A percentile compares a stretch with the other conserved stretches of the same genome.
Evolutionary conservation across 2,888 invertebrate genomes (phyloP).

Genomic region (Isoperla grammatica): DNA sequence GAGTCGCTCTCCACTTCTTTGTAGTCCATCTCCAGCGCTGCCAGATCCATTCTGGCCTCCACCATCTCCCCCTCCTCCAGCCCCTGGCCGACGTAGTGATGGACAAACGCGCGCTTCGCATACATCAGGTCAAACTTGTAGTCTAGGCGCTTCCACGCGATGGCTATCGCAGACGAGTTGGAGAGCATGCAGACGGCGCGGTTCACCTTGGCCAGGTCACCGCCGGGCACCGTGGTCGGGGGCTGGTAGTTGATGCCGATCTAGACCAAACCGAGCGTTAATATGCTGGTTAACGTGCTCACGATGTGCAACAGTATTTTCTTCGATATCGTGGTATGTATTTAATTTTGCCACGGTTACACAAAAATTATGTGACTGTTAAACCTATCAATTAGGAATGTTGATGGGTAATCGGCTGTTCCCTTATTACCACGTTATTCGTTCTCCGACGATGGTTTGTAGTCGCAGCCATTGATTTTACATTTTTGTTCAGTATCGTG

Average conservation of each 20-base stretch:
- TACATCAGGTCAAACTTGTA: conserved; percentile 55
- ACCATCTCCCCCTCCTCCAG: conserved; percentile 61
- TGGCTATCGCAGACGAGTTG: conserved; percentile 53
- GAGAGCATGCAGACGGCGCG: conserved; percentile 53
- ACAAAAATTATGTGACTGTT: too few relatives aligned
- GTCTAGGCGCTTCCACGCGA: conserved; percentile 52
- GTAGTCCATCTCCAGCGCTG: conserved; percentile 60
- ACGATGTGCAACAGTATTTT: too few relatives aligned
- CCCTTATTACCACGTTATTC: too few relatives aligned
- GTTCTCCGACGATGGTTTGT: too few relatives aligned
- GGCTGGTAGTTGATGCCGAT: conserved; percentile 43
- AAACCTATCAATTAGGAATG: too few relatives aligned
- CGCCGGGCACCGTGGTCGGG: conserved; percentile 47
- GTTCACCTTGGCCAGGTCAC: conserved; percentile 46
- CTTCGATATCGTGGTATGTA: too few relatives aligned
- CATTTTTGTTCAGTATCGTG: too few relatives aligned
- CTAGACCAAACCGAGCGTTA: conserved; percentile 27
- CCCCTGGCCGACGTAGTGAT: conserved; percentile 42
- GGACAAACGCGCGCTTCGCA: conserved; percentile 53
- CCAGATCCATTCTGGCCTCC: conserved; percentile 57
- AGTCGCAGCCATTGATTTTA: too few relatives aligned
- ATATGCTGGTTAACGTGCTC: too few relatives aligned
- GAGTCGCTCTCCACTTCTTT: conserved; percentile 53
- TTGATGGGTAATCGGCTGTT: too few relatives aligned
- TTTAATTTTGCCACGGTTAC: too few relatives aligned